Evolutionary conservation across 2,888 invertebrate species (phyloP).

Genomic region (Rhingia campestris): DNA sequence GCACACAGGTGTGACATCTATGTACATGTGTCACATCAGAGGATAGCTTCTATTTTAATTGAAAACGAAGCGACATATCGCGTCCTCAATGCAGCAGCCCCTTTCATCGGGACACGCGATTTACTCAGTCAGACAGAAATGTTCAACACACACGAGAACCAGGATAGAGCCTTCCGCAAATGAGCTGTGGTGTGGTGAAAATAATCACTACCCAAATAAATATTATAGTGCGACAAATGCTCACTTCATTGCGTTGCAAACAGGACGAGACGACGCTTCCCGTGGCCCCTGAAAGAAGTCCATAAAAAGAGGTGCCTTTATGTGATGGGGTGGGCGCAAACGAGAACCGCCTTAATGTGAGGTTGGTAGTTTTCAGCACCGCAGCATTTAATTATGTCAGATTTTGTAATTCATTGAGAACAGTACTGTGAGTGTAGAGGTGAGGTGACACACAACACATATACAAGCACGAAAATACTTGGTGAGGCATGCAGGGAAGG

Average conservation of each 20-base stretch:
- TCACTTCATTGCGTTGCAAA: conserved; percentile 6
- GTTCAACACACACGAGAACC: neutral
- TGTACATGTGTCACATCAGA: conserved; percentile 8
- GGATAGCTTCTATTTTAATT: conserved; percentile 57
- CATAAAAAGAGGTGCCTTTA: neutral
- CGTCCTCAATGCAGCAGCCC: neutral
- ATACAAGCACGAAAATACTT: neutral
- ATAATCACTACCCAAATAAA: conserved; percentile 43
- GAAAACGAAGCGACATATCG: conserved; percentile 19
- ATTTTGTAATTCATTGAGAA: conserved; percentile 34
- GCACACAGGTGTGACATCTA: conserved; percentile 16
- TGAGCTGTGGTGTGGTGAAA: conserved; percentile 5
- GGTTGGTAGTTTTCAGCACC: conserved; percentile 18
- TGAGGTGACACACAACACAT: neutral
- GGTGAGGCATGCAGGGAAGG: neutral
- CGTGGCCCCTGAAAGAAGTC: neutral
- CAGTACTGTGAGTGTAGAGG: neutral
- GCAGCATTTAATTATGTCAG: conserved; percentile 44
- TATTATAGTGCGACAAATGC: conserved; percentile 33
- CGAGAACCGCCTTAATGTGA: neutral
- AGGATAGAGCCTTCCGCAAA: neutral
- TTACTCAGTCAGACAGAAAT: neutral
- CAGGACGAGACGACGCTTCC: neutral
- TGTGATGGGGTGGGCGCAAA: neutral
- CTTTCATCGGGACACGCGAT: conserved; percentile 30